Base-by-base conservation (phyloP, 2,888 invertebrate genomes). In the Drosophila ustulata region DNA sequence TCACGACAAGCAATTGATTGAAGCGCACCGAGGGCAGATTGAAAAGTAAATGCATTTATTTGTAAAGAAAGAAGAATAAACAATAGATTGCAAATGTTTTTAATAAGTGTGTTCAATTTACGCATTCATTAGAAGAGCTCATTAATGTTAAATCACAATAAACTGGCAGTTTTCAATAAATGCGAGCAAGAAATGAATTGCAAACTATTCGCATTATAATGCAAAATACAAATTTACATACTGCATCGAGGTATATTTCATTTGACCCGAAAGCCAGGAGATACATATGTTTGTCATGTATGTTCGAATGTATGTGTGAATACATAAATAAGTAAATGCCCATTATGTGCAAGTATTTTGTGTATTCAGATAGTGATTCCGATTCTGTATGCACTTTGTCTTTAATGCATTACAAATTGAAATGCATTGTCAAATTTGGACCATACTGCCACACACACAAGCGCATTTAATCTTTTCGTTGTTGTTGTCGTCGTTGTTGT, bases 341-440 rank as follows among this genome's bases (percentile, higher is more conserved):
- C 39, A 65, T 76, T 79, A 67, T 77, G 68, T 63, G 45, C 37
- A 39, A 45, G 39, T 23, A 23, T 30, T 28, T 53, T 61, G 53
- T 58, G 13, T 59, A 74, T 75, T 64, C 34, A 23, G 59, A 78
- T 75, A 62, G 28, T 23, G 37, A 25, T 55, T n/a, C 43, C 43
- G 57, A 45, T 69, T 67, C 55, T 72, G 66, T 75, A 66, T 78
- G 69, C 79, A 71, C 71, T 78, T 82, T 82, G 69, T 57, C 72
- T 78, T 81, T 81, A 77, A 71, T 80, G 70, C 56, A 70, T 78
- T 58, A 73, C 75, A 84, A 89, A 89, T 88, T 88, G 82, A 80
- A 89, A 84, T 82, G 71, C 75, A 82, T 83, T 82, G 82, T 74
- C 65, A 74, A 72, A 73, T 65, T 63, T 53, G 67, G 67, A 61